Percentiles rank a stretch among this genome's conserved stretches.
Conservation (phyloP, 2,888 invertebrate species). For the Ormyrus nitidulus region DNA sequence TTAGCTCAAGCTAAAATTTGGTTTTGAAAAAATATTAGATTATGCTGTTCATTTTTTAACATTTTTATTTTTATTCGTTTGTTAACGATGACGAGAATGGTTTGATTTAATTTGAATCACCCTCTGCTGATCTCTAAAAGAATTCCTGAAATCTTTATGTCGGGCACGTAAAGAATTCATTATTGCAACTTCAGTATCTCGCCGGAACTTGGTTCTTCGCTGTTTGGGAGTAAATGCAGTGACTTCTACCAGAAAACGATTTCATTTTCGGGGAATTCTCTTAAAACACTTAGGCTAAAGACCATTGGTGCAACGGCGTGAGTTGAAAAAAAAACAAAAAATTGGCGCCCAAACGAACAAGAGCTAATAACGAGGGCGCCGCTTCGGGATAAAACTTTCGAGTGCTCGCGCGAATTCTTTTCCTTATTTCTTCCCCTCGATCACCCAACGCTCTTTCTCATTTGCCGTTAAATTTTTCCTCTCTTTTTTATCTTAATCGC, state of each 20-base stretch:
- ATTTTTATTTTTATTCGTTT: too few species aligned
- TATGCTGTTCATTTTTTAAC: too few species aligned
- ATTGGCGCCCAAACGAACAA: constrained; percentile 38
- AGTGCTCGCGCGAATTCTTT: constrained; percentile 34
- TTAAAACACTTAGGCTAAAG: constrained; percentile 6
- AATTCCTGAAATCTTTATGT: too few species aligned
- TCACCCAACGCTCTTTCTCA: constrained; percentile 2
- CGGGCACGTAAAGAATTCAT: too few species aligned
- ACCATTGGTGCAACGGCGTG: neutral
- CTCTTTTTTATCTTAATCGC: constrained; percentile 25
- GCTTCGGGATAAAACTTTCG: constrained; percentile 47
- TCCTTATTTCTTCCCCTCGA: constrained; percentile 17
- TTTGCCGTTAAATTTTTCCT: neutral
- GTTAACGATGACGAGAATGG: too few species aligned
- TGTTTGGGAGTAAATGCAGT: too few species aligned
- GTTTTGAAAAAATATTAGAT: too few species aligned
- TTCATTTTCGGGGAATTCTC: constrained; percentile 20
- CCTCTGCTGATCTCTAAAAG: too few species aligned
- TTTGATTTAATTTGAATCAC: too few species aligned
- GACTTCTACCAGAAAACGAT: neutral
- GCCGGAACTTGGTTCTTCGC: too few species aligned
- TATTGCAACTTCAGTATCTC: neutral
- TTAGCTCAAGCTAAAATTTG: too few species aligned
- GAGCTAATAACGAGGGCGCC: constrained; percentile 53
- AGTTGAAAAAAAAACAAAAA: constrained; percentile 7